Evolutionary conservation across 2,888 invertebrate genomes (phyloP), one percentile per base, ranked within the genome.

Genomic region (Rhabditophanes sp.): DNA sequence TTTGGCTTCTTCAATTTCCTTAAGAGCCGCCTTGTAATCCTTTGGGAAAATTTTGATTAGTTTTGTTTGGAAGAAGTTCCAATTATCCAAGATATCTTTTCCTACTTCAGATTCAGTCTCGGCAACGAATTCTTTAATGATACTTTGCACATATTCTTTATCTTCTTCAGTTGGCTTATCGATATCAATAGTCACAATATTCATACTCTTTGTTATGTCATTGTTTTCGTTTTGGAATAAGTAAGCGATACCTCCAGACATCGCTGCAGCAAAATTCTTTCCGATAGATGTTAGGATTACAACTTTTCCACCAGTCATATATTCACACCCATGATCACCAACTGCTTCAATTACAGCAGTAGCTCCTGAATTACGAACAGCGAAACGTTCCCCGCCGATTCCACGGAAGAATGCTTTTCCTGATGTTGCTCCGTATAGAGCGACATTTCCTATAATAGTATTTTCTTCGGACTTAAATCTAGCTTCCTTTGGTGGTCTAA

Each of bases 261-360:
- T 96, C 51, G 93, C 96, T 28, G 96, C 96, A 6, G 88, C 93
- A 72, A 96, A 96, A 72, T 96, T 96, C 44, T 93, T 73, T 1
- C 96, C 96, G 5, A 90, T 90, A 39, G 82, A 74, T 1, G 90
- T 90, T 11, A 96, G 75, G 58, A 96, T 80, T 31, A 96, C 74
- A 42, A 81, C 80, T 14, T 48, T 30, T 17, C 64, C 64, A 9
- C 87, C 90, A 29, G 96, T 96, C 96, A 96, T 96, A 70, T 96
- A 96, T 72, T 96, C 96, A 73, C 96, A 96, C 38, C 88, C 93
- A 69, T 96, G 93, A 72, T 96, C 96, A 24, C 96, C 96, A 37
- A 87, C 88, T 33, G 90, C 90, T 71, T 96, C 96, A 44, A 83
- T 82, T 11, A 96, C 88, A 9, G 90, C 88, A 19, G 76, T 74